These are phyloP conservation scores for Auanema freiburgensis DNA, from an alignment of 2,888 invertebrate species.

Conservation along the genomic window DNA sequence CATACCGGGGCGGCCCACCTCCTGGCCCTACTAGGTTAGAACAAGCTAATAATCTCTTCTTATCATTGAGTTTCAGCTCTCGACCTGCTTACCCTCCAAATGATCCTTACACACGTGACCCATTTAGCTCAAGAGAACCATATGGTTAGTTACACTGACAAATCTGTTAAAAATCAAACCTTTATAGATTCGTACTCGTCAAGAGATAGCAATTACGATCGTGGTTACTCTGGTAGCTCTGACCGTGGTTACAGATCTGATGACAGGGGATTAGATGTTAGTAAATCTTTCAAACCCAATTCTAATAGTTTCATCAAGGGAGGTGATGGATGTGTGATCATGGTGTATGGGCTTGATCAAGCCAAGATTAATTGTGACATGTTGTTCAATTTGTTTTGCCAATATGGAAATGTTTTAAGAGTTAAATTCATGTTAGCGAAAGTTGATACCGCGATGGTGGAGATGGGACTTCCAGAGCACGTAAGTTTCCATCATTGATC, in stretches of 20 bases:
- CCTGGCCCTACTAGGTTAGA: neutral
- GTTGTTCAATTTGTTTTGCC: constrained; percentile 95
- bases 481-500: constrained; percentile 64
- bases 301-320: neutral
- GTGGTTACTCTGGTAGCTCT: neutral
- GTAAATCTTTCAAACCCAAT: neutral
- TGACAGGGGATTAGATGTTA: neutral
- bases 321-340: constrained; percentile 28
- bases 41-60: neutral
- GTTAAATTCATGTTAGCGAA: constrained; percentile 96
- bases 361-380: constrained; percentile 91
- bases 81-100: constrained; percentile 1
- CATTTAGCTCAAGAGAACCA: too few relatives aligned
- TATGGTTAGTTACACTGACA: too few relatives aligned
- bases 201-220: neutral
- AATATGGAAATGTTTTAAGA: constrained; percentile 96
- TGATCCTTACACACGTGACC: constrained; percentile 11
- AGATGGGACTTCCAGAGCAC: constrained; percentile 92
- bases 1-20: neutral
- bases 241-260: constrained; percentile 1
- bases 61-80: neutral
- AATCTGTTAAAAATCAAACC: too few relatives aligned
- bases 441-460: constrained; percentile 98
- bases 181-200: too few relatives aligned
- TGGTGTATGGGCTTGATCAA: constrained; percentile 86